Evolutionary conservation across 2,888 invertebrate genomes (phyloP), one percentile per base, ranked within the genome.

Genomic region (Falcaria lacertinaria): DNA sequence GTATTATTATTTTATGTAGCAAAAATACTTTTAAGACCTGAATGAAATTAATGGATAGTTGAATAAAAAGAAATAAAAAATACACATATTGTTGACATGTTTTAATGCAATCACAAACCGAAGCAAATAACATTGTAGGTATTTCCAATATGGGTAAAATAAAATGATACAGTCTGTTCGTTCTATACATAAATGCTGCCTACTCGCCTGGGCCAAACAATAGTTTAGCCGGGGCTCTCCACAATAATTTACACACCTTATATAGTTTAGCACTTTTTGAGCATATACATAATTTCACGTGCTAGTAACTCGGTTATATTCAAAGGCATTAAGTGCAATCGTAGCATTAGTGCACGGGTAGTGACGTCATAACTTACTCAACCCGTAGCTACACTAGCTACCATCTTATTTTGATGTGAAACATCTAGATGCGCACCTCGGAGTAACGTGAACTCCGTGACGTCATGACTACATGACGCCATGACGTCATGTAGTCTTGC

Each of bases 41-140:
- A 14, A 35, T 11, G 3, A 11, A 5, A 11, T 11, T 11, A 11
- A 1, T 2, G 11, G 28, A 11, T 1, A 28, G 11, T 3, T 28
- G n/a, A 13, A 22, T 36, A 19, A 6, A 22, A 14, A 36, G n/a
- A 22, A 37, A 37, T n/a, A n/a, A n/a, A 22, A 22, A 22, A 22
- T 8, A 25, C 2, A 14, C 22, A 15, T 37, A 37, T 15, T 22
- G 22, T 37, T 25, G 37, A 37, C 37, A 25, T 37, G 37, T 37
- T 37, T 37, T 37, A 37, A 15, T 37, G 37, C 15, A 37, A 8
- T 37, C 37, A 25, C 25, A 37, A 37, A 37, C 37, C 25, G 22
- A 37, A 37, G 25, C 37, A 22, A 15, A 37, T 22, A 22, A 37
- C 37, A 37, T 15, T 22, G 37, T 37, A 37, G 14, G 22, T 37